Evolutionary conservation across 2,888 invertebrate species (phyloP), one percentile per base, ranked within the genome.

Genomic region (Enoplolaimus lenunculus): DNA sequence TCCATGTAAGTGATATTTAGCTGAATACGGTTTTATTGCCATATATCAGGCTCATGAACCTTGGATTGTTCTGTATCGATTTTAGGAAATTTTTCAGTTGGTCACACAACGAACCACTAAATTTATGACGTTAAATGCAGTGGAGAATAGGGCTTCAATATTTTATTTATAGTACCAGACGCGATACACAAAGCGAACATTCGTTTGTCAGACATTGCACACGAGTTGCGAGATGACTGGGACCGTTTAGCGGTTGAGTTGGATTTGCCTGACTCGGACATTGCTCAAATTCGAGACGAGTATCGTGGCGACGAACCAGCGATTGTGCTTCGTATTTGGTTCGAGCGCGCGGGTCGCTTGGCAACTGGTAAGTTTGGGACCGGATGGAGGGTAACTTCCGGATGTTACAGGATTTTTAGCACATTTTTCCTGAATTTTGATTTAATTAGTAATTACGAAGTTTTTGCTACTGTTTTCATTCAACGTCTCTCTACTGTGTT

Each of bases 251-350:
- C 83, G 30, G 79, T 81, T 68, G 82, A 82, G 66, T 78, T 84
- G n/a, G 90, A 90, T 73, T 87, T 97, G 68, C 87, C 90, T 70
- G 89, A 91, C 69, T 87, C 89, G n/a, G 94, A 95, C 75, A 89
- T 95, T 68, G 87, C 89, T 75, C 86, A 91, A 75, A 91, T 97
- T 74, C 89, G 90, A 80, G 85, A 86, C 68, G 91, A 94, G 76
- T 91, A 92, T 82, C 87, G 88, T 2, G 88, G 89, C 67, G 90
- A 93, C 75, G 93, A 95, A 81, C 91, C 93, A 0, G 89, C 91
- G 80, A 87, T 92, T 1, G 93, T 93, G 90, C 86, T 98, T 73
- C 88, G 92, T 75, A 85, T 94, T 64, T 97, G 95, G 97, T 86
- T 91, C 78, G 88, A 91, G 72, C 88, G 89, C 76, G 88, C 89